Evolutionary conservation across 1,140 invertebrate genomes (phyloP), one percentile per base, ranked within the genome.

Genomic region (Drosophila rhopaloa): DNA sequence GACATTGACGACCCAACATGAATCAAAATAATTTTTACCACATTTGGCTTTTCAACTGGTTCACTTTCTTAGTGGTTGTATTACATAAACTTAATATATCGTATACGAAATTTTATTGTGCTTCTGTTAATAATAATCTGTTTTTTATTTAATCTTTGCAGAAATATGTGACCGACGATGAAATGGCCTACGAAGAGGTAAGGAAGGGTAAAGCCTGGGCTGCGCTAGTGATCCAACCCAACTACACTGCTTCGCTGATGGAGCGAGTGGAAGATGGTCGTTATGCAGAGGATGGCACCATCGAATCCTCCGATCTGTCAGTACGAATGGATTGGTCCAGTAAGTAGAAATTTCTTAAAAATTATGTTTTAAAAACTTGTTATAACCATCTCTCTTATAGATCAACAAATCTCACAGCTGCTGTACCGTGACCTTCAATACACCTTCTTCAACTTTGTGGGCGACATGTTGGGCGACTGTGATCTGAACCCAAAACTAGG

Each of bases 311-410:
- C 5, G 95, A 96, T 32, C 94, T 98, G 54, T 92, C 94, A 51
- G 95, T 98, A 1, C 95, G 96, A 84, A 94, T 98, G 93, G 98
- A 99, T 86, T 97, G 97, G 95, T 98, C 97, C 38, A 97, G 97
- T 98, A 93, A 95, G 95, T 94, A 29, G 4, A 27, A 10, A 9
- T 40, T 19, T 2, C 6, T 6, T 0, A 10, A 8, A 0, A 14
- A 11, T 7, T 1, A 1, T 6, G 6, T 6, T 9, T 4, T 0
- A 0, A 6, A 19, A n/a, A 24, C 11, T 19, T 0, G 27, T 32
- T 29, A 41, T 3, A 0, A 16, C 3, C 19, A 8, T 37, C 6
- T 24, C 9, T 63, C 79, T 93, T 94, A 35, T 91, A 98, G 97
- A 98, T 93, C 97, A 98, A 92, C 97, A 98, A 93, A 98, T 98